Evolutionary conservation across 30 jellyfish, hydroid and myxozoan species (phyloP).

Genomic region (Turritopsis rubra): DNA sequence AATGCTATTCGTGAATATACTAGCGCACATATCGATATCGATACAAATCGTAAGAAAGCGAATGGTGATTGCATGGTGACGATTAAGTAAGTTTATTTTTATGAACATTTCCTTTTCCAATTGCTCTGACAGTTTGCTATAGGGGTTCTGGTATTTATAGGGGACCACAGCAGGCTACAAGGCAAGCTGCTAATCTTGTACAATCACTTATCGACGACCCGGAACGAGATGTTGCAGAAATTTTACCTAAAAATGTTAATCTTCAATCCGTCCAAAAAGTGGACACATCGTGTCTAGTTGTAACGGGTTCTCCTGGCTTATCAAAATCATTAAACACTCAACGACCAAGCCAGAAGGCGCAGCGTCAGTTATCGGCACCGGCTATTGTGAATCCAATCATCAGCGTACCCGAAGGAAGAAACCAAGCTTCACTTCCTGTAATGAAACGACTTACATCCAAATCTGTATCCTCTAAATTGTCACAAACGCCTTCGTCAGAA

Average conservation of each 20-base stretch:
- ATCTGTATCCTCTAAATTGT: background rate
- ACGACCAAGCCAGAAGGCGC: conserved; percentile 14
- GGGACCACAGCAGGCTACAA: conserved; percentile 83
- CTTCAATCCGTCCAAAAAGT: background rate
- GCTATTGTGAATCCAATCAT: background rate
- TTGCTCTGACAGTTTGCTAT: background rate
- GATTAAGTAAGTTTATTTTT: conserved; percentile 57
- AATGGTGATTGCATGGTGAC: conserved; percentile 99
- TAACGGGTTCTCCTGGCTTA: background rate
- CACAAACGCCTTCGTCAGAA: conserved; percentile 9
- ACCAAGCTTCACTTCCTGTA: background rate
- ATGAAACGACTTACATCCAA: background rate
- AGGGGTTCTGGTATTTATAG: background rate
- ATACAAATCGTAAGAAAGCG: conserved; percentile 91
- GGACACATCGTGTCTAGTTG: background rate
- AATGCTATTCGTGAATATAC: conserved; percentile 89
- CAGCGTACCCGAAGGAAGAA: background rate
- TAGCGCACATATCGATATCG: conserved; percentile 91
- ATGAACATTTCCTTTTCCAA: background rate
- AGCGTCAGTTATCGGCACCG: conserved; percentile 18
- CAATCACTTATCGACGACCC: conserved; percentile 90
- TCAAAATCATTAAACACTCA: conserved; percentile 31
- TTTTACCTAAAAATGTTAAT: conserved; percentile 50
- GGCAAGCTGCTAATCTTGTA: conserved; percentile 80
- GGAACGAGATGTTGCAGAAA: conserved; percentile 83